Evolutionary conservation across 2,888 invertebrate species (phyloP).

Genomic region (Tigriopus californicus): DNA sequence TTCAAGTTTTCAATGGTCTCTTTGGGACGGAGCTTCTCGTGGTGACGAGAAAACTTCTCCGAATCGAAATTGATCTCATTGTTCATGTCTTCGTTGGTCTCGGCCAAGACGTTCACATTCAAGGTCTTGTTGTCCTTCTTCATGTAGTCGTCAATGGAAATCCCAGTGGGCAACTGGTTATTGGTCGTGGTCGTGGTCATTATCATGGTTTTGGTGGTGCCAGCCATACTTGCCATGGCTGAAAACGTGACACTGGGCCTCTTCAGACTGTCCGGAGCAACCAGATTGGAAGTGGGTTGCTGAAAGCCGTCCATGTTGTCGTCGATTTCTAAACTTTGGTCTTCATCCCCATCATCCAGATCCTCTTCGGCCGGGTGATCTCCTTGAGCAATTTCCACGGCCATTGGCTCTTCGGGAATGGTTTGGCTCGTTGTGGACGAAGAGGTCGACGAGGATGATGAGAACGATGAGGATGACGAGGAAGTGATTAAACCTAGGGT

Average conservation of each 20-base stretch:
- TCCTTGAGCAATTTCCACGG: background rate
- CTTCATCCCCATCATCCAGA: background rate
- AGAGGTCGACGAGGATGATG: too few relatives aligned
- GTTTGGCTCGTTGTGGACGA: too few relatives aligned
- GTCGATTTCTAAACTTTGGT: background rate
- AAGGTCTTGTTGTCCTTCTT: constrained; percentile 36
- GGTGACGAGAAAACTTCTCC: constrained; percentile 32
- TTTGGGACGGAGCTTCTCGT: constrained; percentile 28
- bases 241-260: background rate
- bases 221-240: background rate
- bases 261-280: background rate
- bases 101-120: constrained; percentile 33
- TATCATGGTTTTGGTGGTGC: background rate
- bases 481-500: too few relatives aligned
- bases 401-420: too few relatives aligned
- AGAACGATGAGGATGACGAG: too few relatives aligned
- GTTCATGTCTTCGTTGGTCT: constrained; percentile 25
- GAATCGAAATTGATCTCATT: constrained; percentile 36
- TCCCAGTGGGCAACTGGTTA: background rate
- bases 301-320: background rate
- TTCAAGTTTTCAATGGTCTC: constrained; percentile 30
- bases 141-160: background rate
- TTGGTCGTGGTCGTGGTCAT: background rate
- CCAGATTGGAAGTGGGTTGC: background rate
- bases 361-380: background rate